phyloP scores from a whole-genome alignment of 2,797 vertebrate genomes.

The Pangasius djambal region DNA sequence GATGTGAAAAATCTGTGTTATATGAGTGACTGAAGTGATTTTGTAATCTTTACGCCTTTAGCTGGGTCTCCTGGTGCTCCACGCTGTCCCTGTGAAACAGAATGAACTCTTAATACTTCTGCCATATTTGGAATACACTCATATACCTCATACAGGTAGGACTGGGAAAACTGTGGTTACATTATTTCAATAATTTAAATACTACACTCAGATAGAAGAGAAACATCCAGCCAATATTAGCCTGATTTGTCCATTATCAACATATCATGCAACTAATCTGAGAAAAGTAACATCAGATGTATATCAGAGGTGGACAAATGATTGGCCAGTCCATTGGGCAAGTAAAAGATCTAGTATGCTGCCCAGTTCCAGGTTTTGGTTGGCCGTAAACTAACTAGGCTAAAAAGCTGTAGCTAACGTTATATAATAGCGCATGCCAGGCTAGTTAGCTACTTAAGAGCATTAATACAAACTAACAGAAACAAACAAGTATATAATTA shows the following conservation, averaged over 20 bases:
- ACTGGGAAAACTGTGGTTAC: not conserved
- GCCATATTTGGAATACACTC: not conserved
- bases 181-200: not conserved
- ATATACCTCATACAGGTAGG: too few relatives aligned
- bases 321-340: not conserved
- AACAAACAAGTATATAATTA: not conserved
- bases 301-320: not conserved
- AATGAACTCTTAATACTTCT: not conserved
- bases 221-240: not conserved
- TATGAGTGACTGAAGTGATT: conserved; percentile 1
- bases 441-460: not conserved
- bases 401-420: not conserved
- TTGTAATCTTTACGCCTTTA: conserved; percentile 77
- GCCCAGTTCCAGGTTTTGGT: not conserved
- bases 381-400: not conserved
- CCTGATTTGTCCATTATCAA: not conserved
- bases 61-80: conserved; percentile 84
- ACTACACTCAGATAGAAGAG: not conserved
- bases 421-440: not conserved
- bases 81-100: conserved; percentile 70
- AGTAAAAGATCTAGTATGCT: not conserved
- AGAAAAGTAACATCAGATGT: not conserved
- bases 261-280: not conserved
- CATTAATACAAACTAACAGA: not conserved
- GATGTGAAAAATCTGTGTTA: not conserved